Base-by-base conservation (phyloP, 2,113 vertebrate species). In the Atractosteus spatula region DNA sequence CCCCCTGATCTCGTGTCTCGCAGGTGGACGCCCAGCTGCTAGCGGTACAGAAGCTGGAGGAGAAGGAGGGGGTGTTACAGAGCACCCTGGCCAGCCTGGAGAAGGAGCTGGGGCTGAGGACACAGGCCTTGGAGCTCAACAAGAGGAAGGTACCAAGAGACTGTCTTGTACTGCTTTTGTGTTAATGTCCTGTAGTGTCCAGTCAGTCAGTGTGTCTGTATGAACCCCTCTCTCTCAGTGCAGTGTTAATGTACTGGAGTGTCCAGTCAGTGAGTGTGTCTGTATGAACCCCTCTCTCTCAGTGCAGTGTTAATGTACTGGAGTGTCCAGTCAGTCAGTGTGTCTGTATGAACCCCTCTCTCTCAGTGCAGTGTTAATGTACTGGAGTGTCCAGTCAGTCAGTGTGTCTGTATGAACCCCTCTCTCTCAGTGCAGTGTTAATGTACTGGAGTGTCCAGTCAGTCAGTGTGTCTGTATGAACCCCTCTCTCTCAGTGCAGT, bases 1-100 rank as follows among this genome's bases (percentile, higher is more conserved):
- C 64, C 10, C 41, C 11, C 12, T 7, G 12, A 13, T n/a, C 8
- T 71, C 44, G 62, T 75, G 16, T 63, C 69, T 56, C 47, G 17
- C 80, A 97, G 96, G 96, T 97, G 83, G 96, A 97, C 12, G 94
- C 96, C 29, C 95, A 97, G 83, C 84, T 97, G 78, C 77, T 95
- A 78, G 94, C 95, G 0, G 96, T 97, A 63, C 95, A 97, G 83
- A 96, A 95, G 77, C 86, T 97, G 8, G 96, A 97, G 72, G 96
- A 97, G 72, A 96, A 97, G 73, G 96, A 97, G 43, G 93, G 95
- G 2, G 86, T 96, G 8, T 84, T 96, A 2, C 96, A 97, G 87
- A 93, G 88, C 74, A 90, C 92, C 2, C 77, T 97, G 7, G 91
- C 90, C 0, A 71, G 92, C 0, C 87, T 96, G 76, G 96, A 97